Evolutionary conservation across 2,113 vertebrate species (phyloP).

Genomic region (Lanius ludovicianus): DNA sequence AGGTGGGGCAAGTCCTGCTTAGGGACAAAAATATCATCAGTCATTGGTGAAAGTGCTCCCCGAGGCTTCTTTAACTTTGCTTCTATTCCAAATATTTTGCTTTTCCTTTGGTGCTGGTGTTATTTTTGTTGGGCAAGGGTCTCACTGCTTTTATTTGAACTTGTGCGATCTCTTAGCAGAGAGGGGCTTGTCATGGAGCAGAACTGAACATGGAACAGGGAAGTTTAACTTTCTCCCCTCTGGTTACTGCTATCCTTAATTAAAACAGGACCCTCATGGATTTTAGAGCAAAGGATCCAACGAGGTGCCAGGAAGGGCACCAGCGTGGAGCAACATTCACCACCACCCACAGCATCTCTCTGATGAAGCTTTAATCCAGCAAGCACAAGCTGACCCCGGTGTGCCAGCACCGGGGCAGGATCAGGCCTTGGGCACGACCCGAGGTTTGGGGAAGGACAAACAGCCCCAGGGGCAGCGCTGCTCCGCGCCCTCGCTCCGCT

Average conservation of each 20-base stretch:
- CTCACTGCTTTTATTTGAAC: not conserved
- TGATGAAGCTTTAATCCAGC: not conserved
- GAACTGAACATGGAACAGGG: accelerated
- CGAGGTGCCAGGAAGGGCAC: accelerated
- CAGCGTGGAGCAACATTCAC: not conserved
- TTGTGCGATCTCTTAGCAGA: not conserved
- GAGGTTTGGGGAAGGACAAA: not conserved
- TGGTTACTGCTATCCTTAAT: not conserved
- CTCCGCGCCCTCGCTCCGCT: accelerated
- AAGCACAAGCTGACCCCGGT: not conserved
- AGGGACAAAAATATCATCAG: not conserved
- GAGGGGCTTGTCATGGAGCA: not conserved
- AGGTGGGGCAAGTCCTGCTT: not conserved
- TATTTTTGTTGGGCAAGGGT: not conserved
- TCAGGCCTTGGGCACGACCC: not conserved
- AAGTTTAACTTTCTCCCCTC: not conserved
- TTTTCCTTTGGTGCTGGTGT: not conserved
- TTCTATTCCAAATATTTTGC: conserved; percentile 18
- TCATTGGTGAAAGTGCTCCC: not conserved
- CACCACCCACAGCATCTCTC: not conserved
- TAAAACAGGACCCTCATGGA: not conserved
- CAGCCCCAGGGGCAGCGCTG: not conserved
- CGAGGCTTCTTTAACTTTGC: not conserved
- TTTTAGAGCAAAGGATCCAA: not conserved
- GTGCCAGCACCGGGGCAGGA: not conserved